These are phyloP conservation scores for Dendrocincla fuliginosa DNA, from an alignment of 2,797 vertebrate species.

Conservation along the genomic window DNA sequence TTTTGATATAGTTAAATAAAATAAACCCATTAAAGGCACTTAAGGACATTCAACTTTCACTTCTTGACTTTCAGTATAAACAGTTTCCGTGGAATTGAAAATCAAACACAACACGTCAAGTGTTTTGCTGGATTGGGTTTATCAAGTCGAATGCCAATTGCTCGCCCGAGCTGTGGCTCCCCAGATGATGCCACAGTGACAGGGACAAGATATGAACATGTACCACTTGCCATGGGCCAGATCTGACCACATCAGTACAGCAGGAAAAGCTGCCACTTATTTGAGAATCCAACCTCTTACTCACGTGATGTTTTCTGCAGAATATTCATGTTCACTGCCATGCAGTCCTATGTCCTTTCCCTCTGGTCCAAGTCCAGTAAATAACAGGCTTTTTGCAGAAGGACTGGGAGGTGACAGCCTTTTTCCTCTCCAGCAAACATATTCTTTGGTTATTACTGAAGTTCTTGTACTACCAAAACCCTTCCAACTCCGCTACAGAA, in stretches of 20 bases:
- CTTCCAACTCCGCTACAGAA: not conserved
- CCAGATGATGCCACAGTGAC: not conserved
- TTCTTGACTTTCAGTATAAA: not conserved
- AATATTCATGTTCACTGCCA: not conserved
- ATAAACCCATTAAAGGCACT: not conserved
- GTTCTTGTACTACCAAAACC: not conserved
- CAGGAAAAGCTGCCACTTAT: not conserved
- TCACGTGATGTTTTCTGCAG: not conserved
- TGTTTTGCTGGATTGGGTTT: not conserved
- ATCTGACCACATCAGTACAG: too few relatives aligned
- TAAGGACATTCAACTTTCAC: not conserved
- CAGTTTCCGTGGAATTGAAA: not conserved
- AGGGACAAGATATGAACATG: accelerated
- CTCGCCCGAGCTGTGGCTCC: not conserved
- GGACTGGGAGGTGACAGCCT: not conserved
- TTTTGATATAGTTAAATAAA: not conserved
- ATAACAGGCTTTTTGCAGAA: not conserved
- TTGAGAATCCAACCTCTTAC: not conserved
- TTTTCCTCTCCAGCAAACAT: not conserved
- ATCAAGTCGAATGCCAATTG: accelerated
- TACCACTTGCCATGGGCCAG: not conserved
- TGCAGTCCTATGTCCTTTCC: not conserved
- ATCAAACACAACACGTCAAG: not conserved
- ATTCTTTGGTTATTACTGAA: not conserved
- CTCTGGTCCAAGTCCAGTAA: not conserved